These are phyloP conservation scores for Rhodeus uyekii DNA, from an alignment of 2,797 vertebrate species.

Conservation along the genomic window DNA sequence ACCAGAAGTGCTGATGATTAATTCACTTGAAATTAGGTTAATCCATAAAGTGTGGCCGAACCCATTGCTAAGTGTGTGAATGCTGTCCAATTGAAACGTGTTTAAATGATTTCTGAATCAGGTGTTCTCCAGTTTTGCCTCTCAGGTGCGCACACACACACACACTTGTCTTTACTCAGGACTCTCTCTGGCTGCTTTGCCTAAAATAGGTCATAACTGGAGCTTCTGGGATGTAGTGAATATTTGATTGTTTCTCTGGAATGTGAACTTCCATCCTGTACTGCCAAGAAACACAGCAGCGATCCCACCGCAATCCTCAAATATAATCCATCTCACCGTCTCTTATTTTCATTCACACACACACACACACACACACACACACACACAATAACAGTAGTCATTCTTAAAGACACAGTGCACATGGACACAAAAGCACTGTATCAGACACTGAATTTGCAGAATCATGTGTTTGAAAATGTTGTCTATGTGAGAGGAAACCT, in stretches of 20 bases:
- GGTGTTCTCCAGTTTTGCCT: not conserved
- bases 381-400: not conserved
- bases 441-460: not conserved
- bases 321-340: conserved; percentile 17
- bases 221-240: conserved; percentile 58
- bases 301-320: conserved; percentile 38
- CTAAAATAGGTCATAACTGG: conserved; percentile 75
- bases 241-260: conserved; percentile 68
- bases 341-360: conserved; percentile 28
- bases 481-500: not conserved
- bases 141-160: not conserved
- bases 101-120: conserved; percentile 5
- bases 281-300: conserved; percentile 70
- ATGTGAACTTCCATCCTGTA: conserved; percentile 62
- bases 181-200: conserved; percentile 61
- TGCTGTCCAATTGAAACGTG: not conserved
- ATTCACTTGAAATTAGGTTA: not conserved
- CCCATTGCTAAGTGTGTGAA: not conserved
- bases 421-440: not conserved
- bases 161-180: conserved; percentile 1
- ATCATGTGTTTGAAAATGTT: not conserved
- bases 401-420: not conserved
- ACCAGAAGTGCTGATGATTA: not conserved
- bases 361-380: conserved; percentile 15
- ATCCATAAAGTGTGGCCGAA: not conserved